Percentiles rank a stretch among this genome's conserved stretches.
phyloP scores from a whole-genome alignment of 2,113 vertebrate species.

The Poicephalus gulielmi region DNA sequence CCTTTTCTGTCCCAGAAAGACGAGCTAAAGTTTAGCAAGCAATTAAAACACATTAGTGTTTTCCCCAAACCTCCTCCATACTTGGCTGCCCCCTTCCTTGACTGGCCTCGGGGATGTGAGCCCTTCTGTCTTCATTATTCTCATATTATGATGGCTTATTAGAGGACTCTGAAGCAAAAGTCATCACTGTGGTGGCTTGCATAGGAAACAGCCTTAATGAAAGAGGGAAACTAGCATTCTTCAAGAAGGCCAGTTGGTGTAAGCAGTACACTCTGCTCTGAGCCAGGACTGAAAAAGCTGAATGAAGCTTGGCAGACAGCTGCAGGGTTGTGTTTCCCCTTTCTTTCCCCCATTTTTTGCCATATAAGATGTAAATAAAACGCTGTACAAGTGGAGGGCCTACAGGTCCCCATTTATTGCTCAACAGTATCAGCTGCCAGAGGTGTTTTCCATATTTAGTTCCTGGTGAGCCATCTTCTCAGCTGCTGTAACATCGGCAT shows the following conservation, averaged over 20 bases:
- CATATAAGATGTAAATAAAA: background rate
- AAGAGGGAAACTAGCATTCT: background rate
- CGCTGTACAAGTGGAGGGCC: background rate
- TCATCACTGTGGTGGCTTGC: background rate
- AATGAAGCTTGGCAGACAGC: background rate
- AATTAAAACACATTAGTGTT: background rate
- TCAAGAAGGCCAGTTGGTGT: background rate
- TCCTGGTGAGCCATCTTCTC: background rate
- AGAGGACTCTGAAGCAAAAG: background rate
- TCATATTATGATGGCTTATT: slow-evolving; percentile 18
- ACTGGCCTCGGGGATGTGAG: background rate
- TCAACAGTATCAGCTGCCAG: background rate
- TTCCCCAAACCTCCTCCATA: background rate
- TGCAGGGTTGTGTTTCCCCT: background rate
- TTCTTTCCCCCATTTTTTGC: background rate
- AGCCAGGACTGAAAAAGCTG: background rate
- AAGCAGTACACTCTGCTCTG: background rate
- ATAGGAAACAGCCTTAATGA: background rate
- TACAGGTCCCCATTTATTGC: background rate
- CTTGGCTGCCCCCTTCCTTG: background rate
- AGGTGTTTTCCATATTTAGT: background rate
- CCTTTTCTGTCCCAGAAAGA: background rate
- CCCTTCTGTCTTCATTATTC: slow-evolving; percentile 9
- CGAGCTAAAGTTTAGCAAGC: background rate
- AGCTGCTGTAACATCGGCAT: background rate